Conservation (phyloP, 2,888 invertebrate genomes). For the Tachina grossa region DNA sequence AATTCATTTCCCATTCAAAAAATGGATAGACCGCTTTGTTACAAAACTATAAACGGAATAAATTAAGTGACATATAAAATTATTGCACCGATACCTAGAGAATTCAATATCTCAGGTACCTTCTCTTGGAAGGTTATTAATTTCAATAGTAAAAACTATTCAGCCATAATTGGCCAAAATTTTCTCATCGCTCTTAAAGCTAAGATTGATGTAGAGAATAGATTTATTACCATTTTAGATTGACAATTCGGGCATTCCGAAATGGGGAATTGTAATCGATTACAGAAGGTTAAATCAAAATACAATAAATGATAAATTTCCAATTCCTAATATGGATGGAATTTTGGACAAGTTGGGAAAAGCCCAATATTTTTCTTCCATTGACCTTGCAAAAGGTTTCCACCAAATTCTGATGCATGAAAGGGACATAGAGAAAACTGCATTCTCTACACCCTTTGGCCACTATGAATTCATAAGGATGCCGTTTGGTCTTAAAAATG, state of each 20-base stretch:
- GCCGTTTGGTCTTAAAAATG: background rate
- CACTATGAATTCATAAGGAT: background rate
- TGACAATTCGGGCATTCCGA: background rate
- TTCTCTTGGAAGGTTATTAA: slow-evolving; percentile 60
- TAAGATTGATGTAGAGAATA: slow-evolving; percentile 58
- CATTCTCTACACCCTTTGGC: background rate
- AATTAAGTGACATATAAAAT: slow-evolving; percentile 61
- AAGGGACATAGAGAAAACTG: slow-evolving; percentile 1
- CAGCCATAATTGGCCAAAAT: slow-evolving; percentile 58
- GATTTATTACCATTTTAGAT: slow-evolving; percentile 29
- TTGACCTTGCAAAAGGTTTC: too few relatives aligned
- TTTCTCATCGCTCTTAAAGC: slow-evolving; percentile 61
- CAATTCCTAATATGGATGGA: background rate
- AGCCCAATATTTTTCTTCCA: too few relatives aligned
- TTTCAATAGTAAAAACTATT: slow-evolving; percentile 59
- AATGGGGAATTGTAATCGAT: slow-evolving; percentile 1
- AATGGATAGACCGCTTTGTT: slow-evolving; percentile 42
- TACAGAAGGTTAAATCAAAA: slow-evolving; percentile 9
- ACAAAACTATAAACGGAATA: slow-evolving; percentile 59
- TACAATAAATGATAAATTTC: slow-evolving; percentile 8
- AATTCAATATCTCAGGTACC: slow-evolving; percentile 64
- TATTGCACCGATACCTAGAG: slow-evolving; percentile 59
- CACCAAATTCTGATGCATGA: background rate
- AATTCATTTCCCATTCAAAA: slow-evolving; percentile 37
- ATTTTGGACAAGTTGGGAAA: too few relatives aligned